Evolutionary conservation across 2,888 invertebrate species (phyloP).

Genomic region (Cryptophagus acutangulus): DNA sequence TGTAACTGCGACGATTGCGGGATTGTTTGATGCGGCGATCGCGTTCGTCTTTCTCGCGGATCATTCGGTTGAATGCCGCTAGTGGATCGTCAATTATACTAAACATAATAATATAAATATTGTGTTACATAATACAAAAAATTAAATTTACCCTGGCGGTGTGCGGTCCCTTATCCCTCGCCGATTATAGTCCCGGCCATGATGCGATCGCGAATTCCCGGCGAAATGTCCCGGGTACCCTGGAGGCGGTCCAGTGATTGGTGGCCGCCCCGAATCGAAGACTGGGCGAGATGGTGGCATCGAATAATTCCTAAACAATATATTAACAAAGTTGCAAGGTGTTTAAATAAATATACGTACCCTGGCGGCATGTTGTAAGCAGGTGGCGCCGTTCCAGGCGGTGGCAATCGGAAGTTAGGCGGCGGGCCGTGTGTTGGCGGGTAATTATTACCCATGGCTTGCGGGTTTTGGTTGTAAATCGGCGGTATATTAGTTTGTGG

Average conservation of each 20-base stretch:
- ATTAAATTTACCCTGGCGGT: constrained; percentile 49
- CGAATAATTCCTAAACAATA: constrained; percentile 28
- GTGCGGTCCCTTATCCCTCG: constrained; percentile 46
- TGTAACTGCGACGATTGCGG: constrained; percentile 56
- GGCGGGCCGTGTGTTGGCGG: constrained; percentile 40
- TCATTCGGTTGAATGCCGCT: constrained; percentile 81
- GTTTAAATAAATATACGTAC: constrained; percentile 28
- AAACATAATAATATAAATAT: constrained; percentile 19
- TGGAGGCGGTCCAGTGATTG: constrained; percentile 40
- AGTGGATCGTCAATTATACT: constrained; percentile 74
- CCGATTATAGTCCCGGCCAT: constrained; percentile 20
- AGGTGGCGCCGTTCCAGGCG: constrained; percentile 40
- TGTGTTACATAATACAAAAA: constrained; percentile 2
- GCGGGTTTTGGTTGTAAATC: too few species aligned
- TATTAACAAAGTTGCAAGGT: constrained; percentile 4
- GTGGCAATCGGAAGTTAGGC: constrained; percentile 45
- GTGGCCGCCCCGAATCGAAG: constrained; percentile 42
- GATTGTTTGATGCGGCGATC: constrained; percentile 58
- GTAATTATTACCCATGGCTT: too few species aligned
- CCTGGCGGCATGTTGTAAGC: constrained; percentile 42
- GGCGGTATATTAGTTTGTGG: too few species aligned
- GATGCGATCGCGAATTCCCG: constrained; percentile 29
- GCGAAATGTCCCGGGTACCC: constrained; percentile 34
- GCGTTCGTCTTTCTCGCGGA: constrained; percentile 76
- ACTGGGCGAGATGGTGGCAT: constrained; percentile 41